Conservation (phyloP, 2,888 invertebrate species). For the Acanthopleura granulata region DNA sequence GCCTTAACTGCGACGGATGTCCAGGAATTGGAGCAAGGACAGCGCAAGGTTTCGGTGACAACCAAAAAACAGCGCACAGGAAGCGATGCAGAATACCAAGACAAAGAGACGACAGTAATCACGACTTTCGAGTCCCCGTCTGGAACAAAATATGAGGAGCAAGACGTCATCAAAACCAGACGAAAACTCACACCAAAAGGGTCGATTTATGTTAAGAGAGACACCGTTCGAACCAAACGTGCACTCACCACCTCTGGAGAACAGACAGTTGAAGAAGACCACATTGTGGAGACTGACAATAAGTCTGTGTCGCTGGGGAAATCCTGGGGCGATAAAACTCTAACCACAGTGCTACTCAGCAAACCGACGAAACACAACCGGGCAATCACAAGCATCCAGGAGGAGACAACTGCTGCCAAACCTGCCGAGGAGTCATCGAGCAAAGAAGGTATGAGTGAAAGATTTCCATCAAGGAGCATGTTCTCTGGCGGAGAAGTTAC, state of each 20-base stretch:
- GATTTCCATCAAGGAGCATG: too few relatives aligned
- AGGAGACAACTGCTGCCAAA: conserved; percentile 4
- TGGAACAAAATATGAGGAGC: conserved; percentile 45
- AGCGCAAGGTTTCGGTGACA: conserved; percentile 48
- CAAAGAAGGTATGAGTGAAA: too few relatives aligned
- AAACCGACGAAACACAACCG: not conserved
- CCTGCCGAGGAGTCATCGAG: too few relatives aligned
- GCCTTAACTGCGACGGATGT: conserved; percentile 49
- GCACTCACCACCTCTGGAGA: conserved; percentile 40
- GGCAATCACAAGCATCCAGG: not conserved
- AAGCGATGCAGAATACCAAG: conserved; percentile 48
- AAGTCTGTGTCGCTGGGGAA: conserved; percentile 51
- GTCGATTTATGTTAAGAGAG: conserved; percentile 52
- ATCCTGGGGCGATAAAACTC: conserved; percentile 48
- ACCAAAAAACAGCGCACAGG: conserved; percentile 46
- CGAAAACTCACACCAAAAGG: conserved; percentile 53
- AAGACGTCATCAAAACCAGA: conserved; percentile 50
- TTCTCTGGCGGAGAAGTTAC: too few relatives aligned
- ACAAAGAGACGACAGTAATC: conserved; percentile 53
- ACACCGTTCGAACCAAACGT: conserved; percentile 38
- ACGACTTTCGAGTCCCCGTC: conserved; percentile 46
- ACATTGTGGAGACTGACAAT: conserved; percentile 48
- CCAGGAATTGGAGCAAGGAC: conserved; percentile 36
- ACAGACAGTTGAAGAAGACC: conserved; percentile 51
- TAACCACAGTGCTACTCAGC: conserved; percentile 32